phyloP scores from a whole-genome alignment of 2,888 invertebrate species.

The Polymixis lichenea region DNA sequence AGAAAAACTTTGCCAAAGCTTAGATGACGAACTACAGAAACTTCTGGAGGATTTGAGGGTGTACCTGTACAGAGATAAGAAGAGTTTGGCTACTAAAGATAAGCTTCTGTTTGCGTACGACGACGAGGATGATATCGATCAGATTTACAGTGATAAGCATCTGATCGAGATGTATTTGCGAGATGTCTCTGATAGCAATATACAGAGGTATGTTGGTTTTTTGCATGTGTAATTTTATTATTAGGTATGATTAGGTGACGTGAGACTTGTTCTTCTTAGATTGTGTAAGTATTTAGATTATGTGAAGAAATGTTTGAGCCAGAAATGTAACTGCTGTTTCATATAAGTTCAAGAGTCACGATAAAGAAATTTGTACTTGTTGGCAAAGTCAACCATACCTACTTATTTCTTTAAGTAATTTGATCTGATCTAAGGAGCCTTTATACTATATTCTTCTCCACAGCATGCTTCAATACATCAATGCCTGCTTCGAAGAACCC shows the following conservation, averaged over 20 bases:
- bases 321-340: not conserved
- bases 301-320: not conserved
- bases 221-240: constrained; percentile 12
- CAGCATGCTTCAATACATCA: constrained; percentile 87
- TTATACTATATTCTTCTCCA: constrained; percentile 24
- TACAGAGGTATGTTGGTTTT: constrained; percentile 82
- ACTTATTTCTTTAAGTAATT: not conserved
- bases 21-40: constrained; percentile 91
- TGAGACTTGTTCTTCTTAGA: too few species aligned
- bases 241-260: constrained; percentile 32
- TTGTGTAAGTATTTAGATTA: not conserved
- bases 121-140: constrained; percentile 81
- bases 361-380: not conserved
- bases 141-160: constrained; percentile 86
- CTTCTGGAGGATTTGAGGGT: constrained; percentile 93
- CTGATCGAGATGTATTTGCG: constrained; percentile 89
- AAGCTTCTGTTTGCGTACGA: constrained; percentile 80
- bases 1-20: constrained; percentile 92
- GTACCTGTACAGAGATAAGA: constrained; percentile 91
- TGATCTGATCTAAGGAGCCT: not conserved
- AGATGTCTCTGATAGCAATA: constrained; percentile 85
- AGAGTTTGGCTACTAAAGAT: constrained; percentile 65
- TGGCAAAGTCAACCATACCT: not conserved
- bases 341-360: not conserved
- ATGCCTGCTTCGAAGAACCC: constrained; percentile 85